Conservation (phyloP, 2,113 vertebrate genomes). For the Steatornis caripensis region DNA sequence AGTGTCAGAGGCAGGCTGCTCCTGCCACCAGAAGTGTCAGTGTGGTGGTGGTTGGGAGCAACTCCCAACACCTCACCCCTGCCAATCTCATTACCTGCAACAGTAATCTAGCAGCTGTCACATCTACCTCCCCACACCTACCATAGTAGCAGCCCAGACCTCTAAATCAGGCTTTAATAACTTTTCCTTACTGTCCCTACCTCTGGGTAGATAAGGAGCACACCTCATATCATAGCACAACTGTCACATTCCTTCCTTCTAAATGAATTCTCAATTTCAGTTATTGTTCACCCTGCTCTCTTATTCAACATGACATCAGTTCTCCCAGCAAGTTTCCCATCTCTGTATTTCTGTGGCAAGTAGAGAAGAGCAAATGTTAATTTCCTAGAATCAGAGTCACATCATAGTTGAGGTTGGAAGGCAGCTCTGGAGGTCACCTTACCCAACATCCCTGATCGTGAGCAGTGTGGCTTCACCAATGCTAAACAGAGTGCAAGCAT, state of each 20-base stretch:
- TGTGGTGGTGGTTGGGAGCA: background rate
- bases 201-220: background rate
- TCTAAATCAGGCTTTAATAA: background rate
- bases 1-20: background rate
- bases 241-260: background rate
- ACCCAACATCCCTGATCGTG: background rate
- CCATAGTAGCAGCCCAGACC: background rate
- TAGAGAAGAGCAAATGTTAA: background rate
- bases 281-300: background rate
- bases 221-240: background rate
- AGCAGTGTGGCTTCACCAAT: background rate
- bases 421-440: background rate
- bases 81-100: background rate
- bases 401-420: background rate
- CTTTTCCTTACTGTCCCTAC: background rate
- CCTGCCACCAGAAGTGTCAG: background rate
- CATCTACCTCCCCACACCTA: background rate
- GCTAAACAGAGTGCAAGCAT: background rate
- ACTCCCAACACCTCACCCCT: background rate
- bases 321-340: background rate
- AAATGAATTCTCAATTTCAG: background rate
- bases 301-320: background rate
- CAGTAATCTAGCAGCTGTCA: background rate
- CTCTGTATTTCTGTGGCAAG: background rate
- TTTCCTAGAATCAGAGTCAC: background rate